These are phyloP conservation scores for Parnassius apollo DNA, from an alignment of 2,888 invertebrate species.

Conservation along the genomic window DNA sequence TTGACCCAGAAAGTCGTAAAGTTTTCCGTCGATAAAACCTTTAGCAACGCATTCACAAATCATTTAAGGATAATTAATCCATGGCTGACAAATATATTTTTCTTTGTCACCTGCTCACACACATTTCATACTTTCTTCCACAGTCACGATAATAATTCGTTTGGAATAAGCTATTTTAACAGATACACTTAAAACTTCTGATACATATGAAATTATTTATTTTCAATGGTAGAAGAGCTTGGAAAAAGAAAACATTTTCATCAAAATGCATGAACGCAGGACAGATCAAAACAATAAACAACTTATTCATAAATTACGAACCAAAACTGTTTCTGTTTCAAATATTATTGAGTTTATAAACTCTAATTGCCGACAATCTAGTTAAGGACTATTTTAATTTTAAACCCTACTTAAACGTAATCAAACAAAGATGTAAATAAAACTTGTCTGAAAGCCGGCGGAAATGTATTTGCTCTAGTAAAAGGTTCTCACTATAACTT, in stretches of 20 bases:
- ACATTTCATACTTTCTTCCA: neutral
- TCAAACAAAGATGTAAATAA: slow-evolving; percentile 5
- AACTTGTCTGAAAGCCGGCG: slow-evolving; percentile 14
- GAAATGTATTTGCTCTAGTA: slow-evolving; percentile 27
- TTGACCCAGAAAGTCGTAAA: slow-evolving; percentile 34
- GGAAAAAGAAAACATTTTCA: too few relatives aligned
- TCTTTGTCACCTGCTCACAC: slow-evolving; percentile 3
- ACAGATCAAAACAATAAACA: too few relatives aligned
- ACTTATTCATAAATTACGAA: too few relatives aligned
- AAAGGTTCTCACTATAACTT: slow-evolving; percentile 13
- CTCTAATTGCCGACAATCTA: neutral
- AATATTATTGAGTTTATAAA: neutral
- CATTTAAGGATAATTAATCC: slow-evolving; percentile 27
- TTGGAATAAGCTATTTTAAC: too few relatives aligned
- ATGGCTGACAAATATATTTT: slow-evolving; percentile 18
- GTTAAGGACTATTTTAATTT: neutral
- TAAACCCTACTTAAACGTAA: neutral
- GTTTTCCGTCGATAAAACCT: slow-evolving; percentile 33
- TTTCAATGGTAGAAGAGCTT: too few relatives aligned
- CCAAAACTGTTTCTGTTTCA: too few relatives aligned
- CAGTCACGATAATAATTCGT: neutral
- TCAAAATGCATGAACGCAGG: too few relatives aligned
- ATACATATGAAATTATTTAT: too few relatives aligned
- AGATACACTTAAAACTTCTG: too few relatives aligned
- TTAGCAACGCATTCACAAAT: slow-evolving; percentile 33